Percentiles rank a stretch among this genome's conserved stretches.
Evolutionary conservation across 1,140 invertebrate species (phyloP).

Genomic region (Lepidurus apus): DNA sequence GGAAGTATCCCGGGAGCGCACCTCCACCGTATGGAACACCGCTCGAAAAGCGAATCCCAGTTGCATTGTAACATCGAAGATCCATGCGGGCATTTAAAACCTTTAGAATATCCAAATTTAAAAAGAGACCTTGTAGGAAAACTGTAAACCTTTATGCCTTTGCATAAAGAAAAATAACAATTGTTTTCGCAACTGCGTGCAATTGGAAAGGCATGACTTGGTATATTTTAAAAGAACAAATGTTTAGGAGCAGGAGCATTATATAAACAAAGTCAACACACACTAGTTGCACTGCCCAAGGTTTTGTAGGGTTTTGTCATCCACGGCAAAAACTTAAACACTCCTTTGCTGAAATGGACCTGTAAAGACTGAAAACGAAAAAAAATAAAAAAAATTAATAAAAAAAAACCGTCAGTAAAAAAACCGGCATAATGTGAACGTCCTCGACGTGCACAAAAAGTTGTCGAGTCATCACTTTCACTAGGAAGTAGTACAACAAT

Average conservation of each 20-base stretch:
- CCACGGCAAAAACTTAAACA: neutral
- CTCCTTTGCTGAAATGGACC: neutral
- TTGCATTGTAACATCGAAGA: constrained; percentile 21
- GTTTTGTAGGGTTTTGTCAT: neutral
- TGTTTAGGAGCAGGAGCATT: neutral
- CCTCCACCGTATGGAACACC: constrained; percentile 3
- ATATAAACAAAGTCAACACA: neutral
- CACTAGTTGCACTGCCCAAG: constrained; percentile 6
- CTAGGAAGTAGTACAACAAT: neutral
- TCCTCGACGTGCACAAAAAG: neutral
- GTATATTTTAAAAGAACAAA: constrained; percentile 7
- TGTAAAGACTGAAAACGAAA: neutral
- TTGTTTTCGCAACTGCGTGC: neutral
- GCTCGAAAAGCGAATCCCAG: neutral
- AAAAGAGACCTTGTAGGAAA: neutral
- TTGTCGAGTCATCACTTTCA: constrained; percentile 7
- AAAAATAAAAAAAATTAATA: neutral
- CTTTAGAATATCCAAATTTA: constrained; percentile 20
- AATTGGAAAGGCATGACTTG: neutral
- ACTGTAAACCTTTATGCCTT: neutral
- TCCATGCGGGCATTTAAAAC: constrained; percentile 28
- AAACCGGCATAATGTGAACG: neutral
- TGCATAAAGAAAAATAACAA: neutral
- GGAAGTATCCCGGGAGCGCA: neutral
- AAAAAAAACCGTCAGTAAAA: neutral